A percentile compares a stretch with the other conserved stretches of the same genome.
phyloP scores from a whole-genome alignment of 2,797 vertebrate genomes.

The Sylvia borin region DNA sequence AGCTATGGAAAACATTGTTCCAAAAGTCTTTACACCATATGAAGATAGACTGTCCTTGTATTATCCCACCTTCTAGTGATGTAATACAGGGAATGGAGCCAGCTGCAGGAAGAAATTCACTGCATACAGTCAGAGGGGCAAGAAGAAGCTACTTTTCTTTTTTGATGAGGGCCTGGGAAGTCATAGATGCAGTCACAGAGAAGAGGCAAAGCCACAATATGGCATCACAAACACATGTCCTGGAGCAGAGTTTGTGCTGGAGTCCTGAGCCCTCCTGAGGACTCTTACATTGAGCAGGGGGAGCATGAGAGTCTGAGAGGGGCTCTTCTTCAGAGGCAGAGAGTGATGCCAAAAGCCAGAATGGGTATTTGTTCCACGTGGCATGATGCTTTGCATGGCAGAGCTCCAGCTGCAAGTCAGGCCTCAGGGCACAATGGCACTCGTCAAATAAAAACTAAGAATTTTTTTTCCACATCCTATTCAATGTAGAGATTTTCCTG shows the following conservation, averaged over 20 bases:
- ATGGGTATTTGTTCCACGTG: not conserved
- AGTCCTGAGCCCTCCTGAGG: not conserved
- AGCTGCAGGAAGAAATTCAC: not conserved
- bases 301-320: not conserved
- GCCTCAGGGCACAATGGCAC: not conserved
- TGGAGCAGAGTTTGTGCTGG: not conserved
- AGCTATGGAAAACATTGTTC: not conserved
- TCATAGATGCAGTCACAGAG: not conserved
- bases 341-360: not conserved
- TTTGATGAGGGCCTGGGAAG: not conserved
- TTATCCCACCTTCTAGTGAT: not conserved
- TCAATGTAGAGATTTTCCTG: not conserved
- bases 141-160: not conserved
- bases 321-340: not conserved
- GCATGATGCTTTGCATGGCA: fast-evolving
- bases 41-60: not conserved
- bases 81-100: not conserved
- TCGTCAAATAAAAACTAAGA: not conserved
- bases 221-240: not conserved
- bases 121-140: not conserved
- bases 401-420: not conserved
- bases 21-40: not conserved
- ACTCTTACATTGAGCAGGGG: not conserved
- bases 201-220: not conserved
- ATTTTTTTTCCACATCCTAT: not conserved